phyloP scores from a whole-genome alignment of 37 sponge, comb jelly and placozoan species.

The Tethya wilhelma region DNA sequence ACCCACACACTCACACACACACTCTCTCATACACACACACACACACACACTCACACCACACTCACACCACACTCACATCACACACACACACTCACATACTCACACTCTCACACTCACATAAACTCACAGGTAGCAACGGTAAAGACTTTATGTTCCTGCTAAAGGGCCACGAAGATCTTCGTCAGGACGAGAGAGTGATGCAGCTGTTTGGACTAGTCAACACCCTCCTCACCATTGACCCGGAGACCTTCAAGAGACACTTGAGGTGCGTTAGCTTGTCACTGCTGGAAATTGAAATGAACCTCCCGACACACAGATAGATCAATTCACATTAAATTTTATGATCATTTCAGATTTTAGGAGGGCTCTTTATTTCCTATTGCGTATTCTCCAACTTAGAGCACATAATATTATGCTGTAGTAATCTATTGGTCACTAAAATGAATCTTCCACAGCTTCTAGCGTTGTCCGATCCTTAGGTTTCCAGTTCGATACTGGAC shows the following conservation, averaged over 20 bases:
- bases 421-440: too few species aligned
- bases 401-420: too few species aligned
- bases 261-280: slow-evolving; percentile 51
- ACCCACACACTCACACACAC: slow-evolving; percentile 13
- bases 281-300: too few species aligned
- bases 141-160: slow-evolving; percentile 92
- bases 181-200: slow-evolving; percentile 99
- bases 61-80: not conserved
- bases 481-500: too few species aligned
- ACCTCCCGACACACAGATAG: too few species aligned
- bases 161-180: slow-evolving; percentile 97
- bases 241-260: slow-evolving; percentile 93
- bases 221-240: slow-evolving; percentile 88
- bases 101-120: not conserved
- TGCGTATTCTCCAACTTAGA: too few species aligned
- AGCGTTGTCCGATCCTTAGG: too few species aligned
- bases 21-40: not conserved
- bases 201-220: slow-evolving; percentile 99
- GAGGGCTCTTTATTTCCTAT: too few species aligned
- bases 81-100: too few species aligned
- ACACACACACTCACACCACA: slow-evolving; percentile 19
- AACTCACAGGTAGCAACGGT: slow-evolving; percentile 97
- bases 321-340: too few species aligned
- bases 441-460: too few species aligned
- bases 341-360: too few species aligned